Evolutionary conservation across 2,113 vertebrate genomes (phyloP), one percentile per base, ranked within the genome.

Genomic region (Nansenia antarctica): DNA sequence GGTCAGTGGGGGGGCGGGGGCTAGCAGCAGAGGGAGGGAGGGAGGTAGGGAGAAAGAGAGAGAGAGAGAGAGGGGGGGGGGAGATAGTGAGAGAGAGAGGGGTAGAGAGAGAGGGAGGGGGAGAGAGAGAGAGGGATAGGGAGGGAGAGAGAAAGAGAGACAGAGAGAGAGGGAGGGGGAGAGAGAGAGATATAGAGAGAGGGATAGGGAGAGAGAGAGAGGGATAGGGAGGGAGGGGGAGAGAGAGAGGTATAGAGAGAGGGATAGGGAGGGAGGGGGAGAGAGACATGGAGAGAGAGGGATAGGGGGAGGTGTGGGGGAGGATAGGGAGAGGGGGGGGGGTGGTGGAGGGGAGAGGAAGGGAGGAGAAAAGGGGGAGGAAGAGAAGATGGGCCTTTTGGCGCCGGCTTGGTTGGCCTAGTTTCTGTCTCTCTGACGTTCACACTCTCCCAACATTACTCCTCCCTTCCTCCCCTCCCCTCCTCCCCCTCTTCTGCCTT

Each of bases 251-350:
- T 42, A 29, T 32, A 59, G 22, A 74, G 58, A 49, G 14, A 54
- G 22, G 54, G 31, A 63, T 27, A 76, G 45, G 47, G 47, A 60
- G 31, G 39, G n/a, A 57, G 45, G 14, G 32, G 12, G 22, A 45
- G 64, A 72, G 18, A 29, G 59, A 64, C 39, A 63, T 11, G 15
- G 57, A 26, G 5, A 26, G 42, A 52, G 29, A 58, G 59, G 9
- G 1, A 77, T 78, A 85, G 73, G 4, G 20, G 24, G 53, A 18
- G 39, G 39, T 9, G 4, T 2, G 54, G 54, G 68, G 55, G 3
- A 66, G 2, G 37, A 64, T 53, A 39, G 27, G 2, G 34, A 31
- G 30, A 68, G 24, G 24, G 59, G 32, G 30, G 1, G 45, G 45
- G 2, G 45, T 15, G 54, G 27, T 7, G 35, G 37, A 49, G 42